Evolutionary conservation across 2,888 invertebrate genomes (phyloP), one percentile per base, ranked within the genome.

Genomic region (Cryptus viduatorius): DNA sequence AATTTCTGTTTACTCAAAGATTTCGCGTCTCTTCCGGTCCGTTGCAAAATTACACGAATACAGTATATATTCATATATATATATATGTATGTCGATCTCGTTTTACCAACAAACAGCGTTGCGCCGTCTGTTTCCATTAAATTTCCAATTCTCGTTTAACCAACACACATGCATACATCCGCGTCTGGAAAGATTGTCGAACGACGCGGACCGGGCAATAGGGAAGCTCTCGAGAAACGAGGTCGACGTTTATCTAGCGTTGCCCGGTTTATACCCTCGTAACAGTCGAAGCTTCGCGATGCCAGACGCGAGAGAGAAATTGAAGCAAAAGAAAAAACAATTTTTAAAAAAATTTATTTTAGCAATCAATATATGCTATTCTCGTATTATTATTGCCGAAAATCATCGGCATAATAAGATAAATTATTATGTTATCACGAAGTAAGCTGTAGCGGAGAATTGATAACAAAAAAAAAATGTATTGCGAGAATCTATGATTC

Each of bases 201-300:
- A 48, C 69, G 24, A 31, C 16, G 77, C 80, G 42, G 78, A 61
- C 68, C 59, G 56, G 71, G 80, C 77, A 67, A 81, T 73, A 65
- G 72, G 79, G 82, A 84, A 81, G 78, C 84, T 82, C 84, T 81
- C 56, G 69, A 79, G 84, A 79, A 84, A 84, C 82, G 75, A 82
- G 82, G 82, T 81, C 84, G 82, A 75, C 78, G 73, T 84, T 82
- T 84, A 84, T 84, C 84, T 79, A 82, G 56, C 78, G 29, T 37
- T 69, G 56, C 61, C 59, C 59, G 53, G 50, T 84, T 81, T 65
- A 53, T 65, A 76, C 42, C 53, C 75, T 76, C 75, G 75, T 76
- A 76, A 76, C 65, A 50, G 65, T 76, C 37, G 44, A 61, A 77
- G 56, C 56, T 53, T 8, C 53, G 14, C 59, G 53, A 42, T 56